phyloP scores from a whole-genome alignment of 92 coral and sea anemone species.

The Diadumene lineata region DNA sequence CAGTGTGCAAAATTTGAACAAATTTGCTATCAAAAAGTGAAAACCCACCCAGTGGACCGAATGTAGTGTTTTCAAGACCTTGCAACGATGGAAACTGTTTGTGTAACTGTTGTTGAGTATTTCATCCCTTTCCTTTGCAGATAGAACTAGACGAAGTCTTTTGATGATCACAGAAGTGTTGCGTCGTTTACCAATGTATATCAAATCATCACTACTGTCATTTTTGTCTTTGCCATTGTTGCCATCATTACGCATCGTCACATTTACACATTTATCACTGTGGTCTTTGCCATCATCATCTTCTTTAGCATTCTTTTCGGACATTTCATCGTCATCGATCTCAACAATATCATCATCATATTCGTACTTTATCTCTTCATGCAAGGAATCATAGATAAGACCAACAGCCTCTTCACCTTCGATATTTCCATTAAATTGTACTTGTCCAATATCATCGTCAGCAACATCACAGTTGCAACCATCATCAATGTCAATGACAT shows the following conservation, averaged over 20 bases:
- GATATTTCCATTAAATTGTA: too few species aligned
- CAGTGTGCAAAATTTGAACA: slow-evolving; percentile 58
- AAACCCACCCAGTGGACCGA: slow-evolving; percentile 34
- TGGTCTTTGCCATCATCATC: too few species aligned
- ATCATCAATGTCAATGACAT: not conserved
- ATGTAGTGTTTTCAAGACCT: slow-evolving; percentile 28
- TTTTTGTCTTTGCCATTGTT: not conserved
- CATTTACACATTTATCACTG: too few species aligned
- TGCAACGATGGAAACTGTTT: slow-evolving; percentile 14
- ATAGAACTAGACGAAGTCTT: not conserved
- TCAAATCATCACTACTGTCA: not conserved
- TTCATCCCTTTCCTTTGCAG: not conserved
- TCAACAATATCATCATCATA: not conserved
- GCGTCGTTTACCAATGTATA: too few species aligned
- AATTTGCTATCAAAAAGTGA: slow-evolving; percentile 9
- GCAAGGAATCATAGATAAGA: not conserved
- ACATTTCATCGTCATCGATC: not conserved
- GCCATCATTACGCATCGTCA: too few species aligned
- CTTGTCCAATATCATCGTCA: too few species aligned
- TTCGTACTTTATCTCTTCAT: not conserved
- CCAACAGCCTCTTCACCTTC: too few species aligned
- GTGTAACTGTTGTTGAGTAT: too few species aligned
- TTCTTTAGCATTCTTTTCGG: not conserved
- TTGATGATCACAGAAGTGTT: not conserved
- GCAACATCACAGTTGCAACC: not conserved